A percentile compares a stretch with the other conserved stretches of the same genome.
phyloP scores from a whole-genome alignment of 2,888 invertebrate genomes.

The Mamestra brassicae region DNA sequence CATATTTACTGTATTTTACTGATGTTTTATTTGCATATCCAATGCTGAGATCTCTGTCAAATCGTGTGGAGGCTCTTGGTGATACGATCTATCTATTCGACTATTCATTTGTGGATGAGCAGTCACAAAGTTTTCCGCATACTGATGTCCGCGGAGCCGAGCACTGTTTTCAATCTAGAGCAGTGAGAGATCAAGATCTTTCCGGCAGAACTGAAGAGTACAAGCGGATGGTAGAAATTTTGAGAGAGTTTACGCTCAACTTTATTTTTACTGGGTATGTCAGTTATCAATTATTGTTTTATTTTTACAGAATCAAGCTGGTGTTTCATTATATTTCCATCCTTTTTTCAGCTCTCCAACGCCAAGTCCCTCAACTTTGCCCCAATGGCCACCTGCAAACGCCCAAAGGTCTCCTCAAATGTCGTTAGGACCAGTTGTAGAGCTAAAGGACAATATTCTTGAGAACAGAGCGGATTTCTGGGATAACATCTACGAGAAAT shows the following conservation, averaged over 20 bases:
- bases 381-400: slow-evolving; percentile 69
- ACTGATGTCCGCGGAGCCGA: slow-evolving; percentile 68
- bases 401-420: slow-evolving; percentile 68
- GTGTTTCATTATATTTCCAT: not conserved
- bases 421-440: slow-evolving; percentile 65
- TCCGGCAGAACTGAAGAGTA: slow-evolving; percentile 53
- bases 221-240: slow-evolving; percentile 48
- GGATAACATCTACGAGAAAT: slow-evolving; percentile 71
- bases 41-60: slow-evolving; percentile 66
- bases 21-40: slow-evolving; percentile 79
- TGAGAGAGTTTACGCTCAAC: slow-evolving; percentile 62
- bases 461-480: slow-evolving; percentile 67
- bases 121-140: slow-evolving; percentile 62
- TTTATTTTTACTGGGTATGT: slow-evolving; percentile 70
- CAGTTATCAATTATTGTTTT: not conserved
- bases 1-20: slow-evolving; percentile 68
- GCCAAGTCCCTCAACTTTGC: slow-evolving; percentile 56
- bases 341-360: slow-evolving; percentile 66
- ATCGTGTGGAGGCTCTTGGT: slow-evolving; percentile 65
- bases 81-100: slow-evolving; percentile 72
- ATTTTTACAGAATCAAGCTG: not conserved
- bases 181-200: slow-evolving; percentile 49
- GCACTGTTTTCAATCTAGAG: slow-evolving; percentile 69
- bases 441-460: slow-evolving; percentile 60
- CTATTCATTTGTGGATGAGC: slow-evolving; percentile 70